Base-by-base conservation (phyloP, 2,113 vertebrate species). In the Daboia siamensis region DNA sequence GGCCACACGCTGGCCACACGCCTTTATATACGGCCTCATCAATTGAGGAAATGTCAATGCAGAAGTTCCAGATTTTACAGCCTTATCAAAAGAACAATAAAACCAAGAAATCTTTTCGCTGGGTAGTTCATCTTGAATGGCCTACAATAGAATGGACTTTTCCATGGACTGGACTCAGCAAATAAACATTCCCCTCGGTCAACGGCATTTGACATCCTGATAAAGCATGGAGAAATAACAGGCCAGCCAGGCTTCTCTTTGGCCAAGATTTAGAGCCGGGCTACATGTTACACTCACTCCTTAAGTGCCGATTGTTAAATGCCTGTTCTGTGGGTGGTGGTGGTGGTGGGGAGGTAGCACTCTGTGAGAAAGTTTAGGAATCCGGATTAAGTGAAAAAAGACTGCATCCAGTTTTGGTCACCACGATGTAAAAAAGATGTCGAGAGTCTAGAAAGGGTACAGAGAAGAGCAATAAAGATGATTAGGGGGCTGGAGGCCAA, bases 51-150 rank as follows among this genome's bases (percentile, higher is more conserved):
- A 51, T 17, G 29, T 4, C 3, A 24, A 64, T 89, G 20, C 5
- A 94, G 15, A 1, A 59, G 2, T 85, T 89, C 29, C 0, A 0
- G 3, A 91, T 13, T 48, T 23, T 44, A 24, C 0, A 48, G 6
- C 74, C 90, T 95, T 90, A 89, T 84, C 87, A 54, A 57, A 93
- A 91, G 0, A 89, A 61, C 4, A 85, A 1, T 20, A 94, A 87
- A 94, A 88, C 1, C 4, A 1, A 46, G 1, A 13, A 9, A 80
- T 94, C 90, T 48, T 69, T 91, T 91, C 69, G 52, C 89, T 80
- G 21, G 86, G 29, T 0, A 39, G 10, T 6, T 6, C 23, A 10
- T 13, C 90, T n/a, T n/a, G 44, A 48, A 90, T 54, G 89, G 1
- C 15, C 39, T n/a, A 39, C 3, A 8, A 17, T 3, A 0, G n/a